These are phyloP conservation scores for Tethya wilhelma DNA, from an alignment of 37 sponge, comb jelly and placozoan genomes.

Conservation along the genomic window DNA sequence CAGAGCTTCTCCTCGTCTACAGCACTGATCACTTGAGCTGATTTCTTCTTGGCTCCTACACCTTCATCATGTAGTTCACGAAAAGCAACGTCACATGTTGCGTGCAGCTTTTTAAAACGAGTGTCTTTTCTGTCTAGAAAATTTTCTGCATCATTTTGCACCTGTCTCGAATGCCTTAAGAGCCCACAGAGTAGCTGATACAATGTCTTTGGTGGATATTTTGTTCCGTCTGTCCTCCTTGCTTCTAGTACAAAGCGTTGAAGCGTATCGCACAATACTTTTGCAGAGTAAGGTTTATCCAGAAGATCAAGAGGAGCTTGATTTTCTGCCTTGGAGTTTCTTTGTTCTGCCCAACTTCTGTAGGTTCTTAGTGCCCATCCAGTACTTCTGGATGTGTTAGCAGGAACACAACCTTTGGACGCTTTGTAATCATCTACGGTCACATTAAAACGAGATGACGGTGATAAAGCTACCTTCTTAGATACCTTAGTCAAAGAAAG, in stretches of 20 bases:
- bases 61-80: conserved; percentile 3
- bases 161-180: not conserved
- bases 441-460: not conserved
- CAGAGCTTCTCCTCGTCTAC: not conserved
- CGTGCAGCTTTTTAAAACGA: conserved; percentile 5
- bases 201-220: conserved; percentile 3
- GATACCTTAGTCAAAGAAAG: not conserved
- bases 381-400: conserved; percentile 1
- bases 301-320: not conserved
- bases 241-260: not conserved
- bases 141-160: not conserved
- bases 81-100: not conserved
- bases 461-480: not conserved
- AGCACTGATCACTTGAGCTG: not conserved
- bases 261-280: not conserved
- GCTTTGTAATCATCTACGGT: not conserved
- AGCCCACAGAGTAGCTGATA: not conserved
- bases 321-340: not conserved
- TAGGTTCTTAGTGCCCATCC: not conserved
- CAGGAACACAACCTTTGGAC: conserved; percentile 5
- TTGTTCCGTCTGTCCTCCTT: not conserved
- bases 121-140: not conserved
- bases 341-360: not conserved
- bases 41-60: not conserved
- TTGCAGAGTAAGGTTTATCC: not conserved